Evolutionary conservation across 2,113 vertebrate species (phyloP), one percentile per base, ranked within the genome.

Genomic region (Phoxinus phoxinus): DNA sequence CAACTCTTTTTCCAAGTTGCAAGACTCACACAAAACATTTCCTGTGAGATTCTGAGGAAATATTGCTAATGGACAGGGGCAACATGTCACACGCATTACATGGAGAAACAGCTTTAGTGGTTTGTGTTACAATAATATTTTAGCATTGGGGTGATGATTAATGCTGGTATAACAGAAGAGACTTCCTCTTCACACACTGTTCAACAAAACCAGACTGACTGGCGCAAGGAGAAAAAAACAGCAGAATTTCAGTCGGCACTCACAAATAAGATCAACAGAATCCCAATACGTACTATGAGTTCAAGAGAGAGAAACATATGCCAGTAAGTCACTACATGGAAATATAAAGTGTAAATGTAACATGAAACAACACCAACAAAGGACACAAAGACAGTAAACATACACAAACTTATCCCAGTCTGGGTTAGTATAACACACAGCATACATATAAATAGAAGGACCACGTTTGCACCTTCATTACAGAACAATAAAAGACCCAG

Each of bases 401-500:
- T 53, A 44, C 51, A 91, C 48, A 67, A 44, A 63, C 91, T 69
- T 7, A 27, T 51, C 80, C 80, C 27, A 51, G 80, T 67, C 37
- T 48, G 77, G 51, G 56, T 61, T 61, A 85, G 87, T 61, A 90
- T 79, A 81, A 89, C 87, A 84, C 85, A 90, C 67, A 69, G 74
- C 15, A 78, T 56, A 85, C 27, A 77, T 58, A 71, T 78, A 87
- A 75, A 89, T 79, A 86, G 74, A 79, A 51, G 79, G 51, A 90
- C 86, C 91, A 79, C 75, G 76, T 19, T 86, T 79, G 23, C 48
- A 89, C 76, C 76, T 89, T 19, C 67, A 74, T 61, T 69, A 69
- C 78, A 89, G 27, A 21, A 63, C 87, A 83, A 7, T 83, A 82
- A 87, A 89, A 88, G 81, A 90, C 56, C 48, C 78, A 87, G 27